phyloP scores from a whole-genome alignment of 2,888 invertebrate species.

The Phrixothrix hirtus region DNA sequence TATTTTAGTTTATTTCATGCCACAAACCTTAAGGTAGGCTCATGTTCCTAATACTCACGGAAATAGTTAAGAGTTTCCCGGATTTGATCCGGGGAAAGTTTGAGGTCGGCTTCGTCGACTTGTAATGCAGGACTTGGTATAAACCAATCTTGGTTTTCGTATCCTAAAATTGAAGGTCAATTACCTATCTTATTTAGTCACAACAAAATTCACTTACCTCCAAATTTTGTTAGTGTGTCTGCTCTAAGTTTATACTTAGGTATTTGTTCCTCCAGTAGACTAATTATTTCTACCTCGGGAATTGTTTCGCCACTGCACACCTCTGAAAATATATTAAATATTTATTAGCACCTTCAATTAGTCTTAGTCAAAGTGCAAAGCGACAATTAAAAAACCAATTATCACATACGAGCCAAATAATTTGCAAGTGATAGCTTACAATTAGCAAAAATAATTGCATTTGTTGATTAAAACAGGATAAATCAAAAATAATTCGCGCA shows the following conservation, averaged over 20 bases:
- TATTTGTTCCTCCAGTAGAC: conserved; percentile 91
- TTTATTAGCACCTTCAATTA: neutral
- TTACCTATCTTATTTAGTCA: neutral
- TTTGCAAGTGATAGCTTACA: no score
- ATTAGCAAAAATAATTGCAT: no score
- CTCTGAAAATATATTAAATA: conserved; percentile 64
- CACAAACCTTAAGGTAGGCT: no score
- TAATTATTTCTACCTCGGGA: conserved; percentile 95
- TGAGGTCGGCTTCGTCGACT: conserved; percentile 71
- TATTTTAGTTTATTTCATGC: no score
- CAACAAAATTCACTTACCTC: conserved; percentile 63
- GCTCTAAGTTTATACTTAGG: conserved; percentile 92
- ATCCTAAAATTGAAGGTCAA: conserved; percentile 63
- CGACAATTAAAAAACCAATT: no score
- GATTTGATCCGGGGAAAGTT: conserved; percentile 90
- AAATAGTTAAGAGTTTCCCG: conserved; percentile 97
- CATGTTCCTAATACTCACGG: conserved; percentile 79
- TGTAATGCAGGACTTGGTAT: conserved; percentile 86
- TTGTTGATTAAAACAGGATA: no score
- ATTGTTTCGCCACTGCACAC: conserved; percentile 90
- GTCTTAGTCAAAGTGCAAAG: no score
- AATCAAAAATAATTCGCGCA: no score
- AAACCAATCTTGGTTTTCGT: conserved; percentile 92
- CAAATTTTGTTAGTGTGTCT: conserved; percentile 90
- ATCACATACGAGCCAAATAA: no score